Evolutionary conservation across 1,140 invertebrate species (phyloP).

Genomic region (Carcinoscorpius rotundicauda): DNA sequence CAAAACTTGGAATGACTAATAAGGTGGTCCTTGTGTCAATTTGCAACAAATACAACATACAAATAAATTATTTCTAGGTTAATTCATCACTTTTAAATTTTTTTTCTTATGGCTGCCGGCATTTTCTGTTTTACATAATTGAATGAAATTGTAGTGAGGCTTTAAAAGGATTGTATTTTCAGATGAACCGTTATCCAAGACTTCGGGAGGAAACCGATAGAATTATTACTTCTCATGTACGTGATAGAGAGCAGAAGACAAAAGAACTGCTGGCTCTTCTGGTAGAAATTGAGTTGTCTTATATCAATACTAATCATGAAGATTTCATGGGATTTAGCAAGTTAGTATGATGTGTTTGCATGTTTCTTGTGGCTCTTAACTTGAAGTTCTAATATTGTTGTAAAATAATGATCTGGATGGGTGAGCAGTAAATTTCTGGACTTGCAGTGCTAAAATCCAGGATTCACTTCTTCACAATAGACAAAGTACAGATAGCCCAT

Average conservation of each 20-base stretch:
- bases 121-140: too few species aligned
- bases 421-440: too few species aligned
- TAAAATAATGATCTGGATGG: too few species aligned
- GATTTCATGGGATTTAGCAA: slow-evolving; percentile 99
- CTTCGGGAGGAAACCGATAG: slow-evolving; percentile 95
- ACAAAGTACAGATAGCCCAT: too few species aligned
- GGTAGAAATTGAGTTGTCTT: slow-evolving; percentile 94
- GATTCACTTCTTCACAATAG: slow-evolving; percentile 24
- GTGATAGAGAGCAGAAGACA: slow-evolving; percentile 86
- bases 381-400: too few species aligned
- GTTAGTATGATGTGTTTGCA: slow-evolving; percentile 45
- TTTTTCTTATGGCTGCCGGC: slow-evolving; percentile 30
- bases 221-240: slow-evolving; percentile 86
- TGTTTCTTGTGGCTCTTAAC: too few species aligned
- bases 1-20: too few species aligned
- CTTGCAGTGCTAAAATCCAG: neutral
- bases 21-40: too few species aligned
- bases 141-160: too few species aligned
- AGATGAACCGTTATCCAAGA: slow-evolving; percentile 85
- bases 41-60: too few species aligned
- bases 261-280: slow-evolving; percentile 91
- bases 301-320: slow-evolving; percentile 99
- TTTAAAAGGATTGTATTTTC: neutral
- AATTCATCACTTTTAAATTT: neutral
- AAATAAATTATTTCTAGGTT: too few species aligned